A percentile compares a stretch with the other conserved stretches of the same genome.
phyloP scores from a whole-genome alignment of 2,113 vertebrate genomes.

The Megaptera novaeangliae region DNA sequence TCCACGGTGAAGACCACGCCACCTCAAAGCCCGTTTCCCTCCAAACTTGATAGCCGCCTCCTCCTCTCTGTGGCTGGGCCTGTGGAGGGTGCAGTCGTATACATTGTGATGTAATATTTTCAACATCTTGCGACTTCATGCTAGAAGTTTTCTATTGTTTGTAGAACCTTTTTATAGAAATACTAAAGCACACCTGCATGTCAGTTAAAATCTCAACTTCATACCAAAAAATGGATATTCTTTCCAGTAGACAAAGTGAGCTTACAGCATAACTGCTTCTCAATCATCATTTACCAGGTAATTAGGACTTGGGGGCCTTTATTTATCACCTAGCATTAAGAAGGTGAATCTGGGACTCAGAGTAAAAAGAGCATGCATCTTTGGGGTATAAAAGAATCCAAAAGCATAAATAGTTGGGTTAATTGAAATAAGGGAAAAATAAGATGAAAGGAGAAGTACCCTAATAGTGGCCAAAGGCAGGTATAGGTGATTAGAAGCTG shows the following conservation, averaged over 20 bases:
- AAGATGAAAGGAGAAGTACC: not conserved
- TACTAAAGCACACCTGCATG: slow-evolving; percentile 77
- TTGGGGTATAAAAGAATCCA: not conserved
- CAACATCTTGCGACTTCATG: slow-evolving; percentile 80
- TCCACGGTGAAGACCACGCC: not conserved
- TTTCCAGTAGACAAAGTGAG: not conserved
- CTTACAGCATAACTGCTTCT: not conserved
- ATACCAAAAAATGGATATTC: slow-evolving; percentile 13
- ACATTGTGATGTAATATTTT: slow-evolving; percentile 81
- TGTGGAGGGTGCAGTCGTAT: slow-evolving; percentile 72
- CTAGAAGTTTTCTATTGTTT: slow-evolving; percentile 79
- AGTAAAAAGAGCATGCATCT: not conserved
- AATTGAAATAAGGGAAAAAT: not conserved
- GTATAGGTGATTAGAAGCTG: not conserved
- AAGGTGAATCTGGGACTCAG: not conserved
- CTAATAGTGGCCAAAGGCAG: not conserved
- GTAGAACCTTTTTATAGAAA: slow-evolving; percentile 80
- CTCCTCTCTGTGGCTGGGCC: slow-evolving; percentile 40
- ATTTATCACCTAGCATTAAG: not conserved
- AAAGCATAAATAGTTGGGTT: not conserved
- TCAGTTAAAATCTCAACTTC: slow-evolving; percentile 81
- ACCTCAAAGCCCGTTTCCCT: not conserved
- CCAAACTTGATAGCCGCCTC: not conserved
- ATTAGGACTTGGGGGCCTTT: not conserved
- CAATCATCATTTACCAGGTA: not conserved